Evolutionary conservation across 2,113 vertebrate species (phyloP).

Genomic region (Poicephalus gulielmi): DNA sequence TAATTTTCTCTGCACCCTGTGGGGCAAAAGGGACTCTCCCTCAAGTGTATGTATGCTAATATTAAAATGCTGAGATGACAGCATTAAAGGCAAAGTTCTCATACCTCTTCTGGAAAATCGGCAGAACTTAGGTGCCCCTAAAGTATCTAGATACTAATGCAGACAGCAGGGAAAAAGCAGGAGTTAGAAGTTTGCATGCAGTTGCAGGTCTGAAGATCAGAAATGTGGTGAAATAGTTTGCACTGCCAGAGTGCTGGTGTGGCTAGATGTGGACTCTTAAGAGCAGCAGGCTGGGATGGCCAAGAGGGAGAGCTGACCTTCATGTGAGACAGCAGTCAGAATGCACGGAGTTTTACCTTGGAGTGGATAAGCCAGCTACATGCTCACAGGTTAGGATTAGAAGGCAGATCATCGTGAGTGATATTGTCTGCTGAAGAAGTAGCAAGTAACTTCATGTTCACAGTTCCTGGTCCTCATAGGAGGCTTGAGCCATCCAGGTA

Average conservation of each 20-base stretch:
- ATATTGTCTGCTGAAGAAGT: background rate
- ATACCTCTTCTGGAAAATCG: background rate
- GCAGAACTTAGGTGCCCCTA: background rate
- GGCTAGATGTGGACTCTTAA: background rate
- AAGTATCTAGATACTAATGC: background rate
- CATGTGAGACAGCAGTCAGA: background rate
- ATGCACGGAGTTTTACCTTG: background rate
- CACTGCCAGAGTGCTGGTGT: too few relatives aligned
- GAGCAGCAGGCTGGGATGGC: background rate
- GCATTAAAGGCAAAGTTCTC: background rate
- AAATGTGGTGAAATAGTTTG: background rate
- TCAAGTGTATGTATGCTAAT: background rate
- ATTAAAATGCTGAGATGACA: background rate
- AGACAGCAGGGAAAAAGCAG: background rate
- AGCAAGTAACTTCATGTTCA: background rate
- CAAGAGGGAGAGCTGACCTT: too few relatives aligned
- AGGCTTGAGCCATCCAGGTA: background rate
- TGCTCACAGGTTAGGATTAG: too few relatives aligned
- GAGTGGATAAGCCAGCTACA: too few relatives aligned
- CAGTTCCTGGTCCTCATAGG: background rate
- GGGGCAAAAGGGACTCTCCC: background rate
- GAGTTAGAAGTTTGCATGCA: background rate
- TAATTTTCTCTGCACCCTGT: background rate
- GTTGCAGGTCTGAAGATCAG: background rate
- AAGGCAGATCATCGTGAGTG: background rate